Evolutionary conservation across 2,797 vertebrate species (phyloP).

Genomic region (Allobates femoralis): DNA sequence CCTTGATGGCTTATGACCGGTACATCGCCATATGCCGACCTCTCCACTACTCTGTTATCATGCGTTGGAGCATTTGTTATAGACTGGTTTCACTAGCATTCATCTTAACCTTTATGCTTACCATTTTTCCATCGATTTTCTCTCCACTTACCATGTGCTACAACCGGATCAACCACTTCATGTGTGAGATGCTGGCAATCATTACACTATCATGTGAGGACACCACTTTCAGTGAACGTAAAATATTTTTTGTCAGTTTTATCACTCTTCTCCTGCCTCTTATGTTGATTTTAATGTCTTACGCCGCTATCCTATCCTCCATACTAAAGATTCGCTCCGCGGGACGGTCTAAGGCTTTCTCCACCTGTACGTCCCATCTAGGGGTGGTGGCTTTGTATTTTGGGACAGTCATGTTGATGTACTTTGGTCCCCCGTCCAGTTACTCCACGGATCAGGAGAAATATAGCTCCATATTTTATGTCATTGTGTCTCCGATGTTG

Average conservation of each 20-base stretch:
- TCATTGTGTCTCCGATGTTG: conserved; percentile 41
- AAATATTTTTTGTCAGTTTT: conserved; percentile 42
- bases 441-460: conserved; percentile 36
- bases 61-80: conserved; percentile 32
- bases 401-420: conserved; percentile 41
- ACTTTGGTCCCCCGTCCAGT: conserved; percentile 28
- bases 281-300: conserved; percentile 35
- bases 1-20: conserved; percentile 45
- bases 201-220: conserved; percentile 68
- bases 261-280: conserved; percentile 36
- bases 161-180: conserved; percentile 48
- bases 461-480: conserved; percentile 56
- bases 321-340: conserved; percentile 34
- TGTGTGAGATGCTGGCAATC: conserved; percentile 60
- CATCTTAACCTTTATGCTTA: conserved; percentile 24
- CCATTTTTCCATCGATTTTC: conserved; percentile 12
- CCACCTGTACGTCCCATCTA: conserved; percentile 45
- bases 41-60: conserved; percentile 11
- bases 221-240: conserved; percentile 55
- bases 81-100: conserved; percentile 1
- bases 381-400: conserved; percentile 44
- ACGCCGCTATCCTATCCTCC: conserved; percentile 17
- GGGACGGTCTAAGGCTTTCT: conserved; percentile 34
- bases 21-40: conserved; percentile 47
- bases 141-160: background rate